Evolutionary conservation across 2,113 vertebrate species (phyloP), one percentile per base, ranked within the genome.

Genomic region (Acrocephalus arundinaceus): DNA sequence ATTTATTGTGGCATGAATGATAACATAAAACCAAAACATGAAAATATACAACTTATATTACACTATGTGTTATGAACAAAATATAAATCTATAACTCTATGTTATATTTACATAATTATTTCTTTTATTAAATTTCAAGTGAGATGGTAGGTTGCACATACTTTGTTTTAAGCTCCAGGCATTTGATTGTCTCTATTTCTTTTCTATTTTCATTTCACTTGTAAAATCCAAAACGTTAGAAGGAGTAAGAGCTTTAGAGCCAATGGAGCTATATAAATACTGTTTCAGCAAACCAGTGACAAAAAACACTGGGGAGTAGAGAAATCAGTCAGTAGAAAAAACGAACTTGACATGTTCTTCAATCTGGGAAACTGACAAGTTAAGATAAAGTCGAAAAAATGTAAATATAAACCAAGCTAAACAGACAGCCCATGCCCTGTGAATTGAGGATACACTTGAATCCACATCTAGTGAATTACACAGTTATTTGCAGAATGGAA

Each of bases 31-130:
- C 98, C 99, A 98, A 98, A 98, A 99, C 99, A 99, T 99, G 99
- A 99, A 98, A 99, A 99, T 99, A 99, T 99, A 99, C 99, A 99
- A 99, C 99, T 99, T 99, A 99, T 99, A 99, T 99, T 99, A 99
- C 99, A 99, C 99, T 99, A 98, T 98, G 99, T 99, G 99, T 99
- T 99, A 99, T 99, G 99, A 99, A 99, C 99, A 99, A 99, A 99
- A 99, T 99, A 99, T 99, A 99, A 99, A 99, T 99, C 99, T 99
- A 99, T 99, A 99, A 99, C 99, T 99, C 99, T 99, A 99, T 99
- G 99, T 99, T 99, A 99, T 99, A 99, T 99, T 99, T 99, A 99
- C 99, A 99, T 99, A 99, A 99, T 99, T 99, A 98, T 99, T 99
- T 99, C 98, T 98, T 98, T 98, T 98, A 99, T 98, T 99, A 98